Evolutionary conservation across 2,113 vertebrate genomes (phyloP), one percentile per base, ranked within the genome.

Genomic region (Sinocyclocheilus rhinocerous): DNA sequence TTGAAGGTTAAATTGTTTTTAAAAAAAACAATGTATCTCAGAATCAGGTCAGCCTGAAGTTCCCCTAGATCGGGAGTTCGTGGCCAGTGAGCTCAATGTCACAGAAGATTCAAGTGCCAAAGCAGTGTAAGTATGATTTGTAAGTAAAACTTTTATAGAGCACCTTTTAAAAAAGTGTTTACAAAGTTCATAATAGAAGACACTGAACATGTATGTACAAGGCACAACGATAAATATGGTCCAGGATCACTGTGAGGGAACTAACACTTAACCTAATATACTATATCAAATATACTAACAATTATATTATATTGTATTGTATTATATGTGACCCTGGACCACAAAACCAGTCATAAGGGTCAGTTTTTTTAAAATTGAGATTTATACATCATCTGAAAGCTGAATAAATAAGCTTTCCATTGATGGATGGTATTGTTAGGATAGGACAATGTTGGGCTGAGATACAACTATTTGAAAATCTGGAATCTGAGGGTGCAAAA

Each of bases 41-140:
- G 98, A 99, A 87, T 96, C 98, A 0, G 96, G 97, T 82, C 97
- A 98, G 91, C 96, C 97, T 67, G 94, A 95, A 81, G 92, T 94
- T 89, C 95, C 97, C 4, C 86, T 99, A 93, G 97, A 98, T 85
- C 96, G 97, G 91, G 91, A 96, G 48, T 99, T 99, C 94, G 93
- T 99, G 90, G 94, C 96, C 16, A 95, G 90, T 85, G 97, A 99
- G 91, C 92, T 99, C 84, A 97, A 96, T 77, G 83, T 97, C 69
- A 87, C 95, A 0, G 98, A 99, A 94, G 96, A 97, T 9, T 18
- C 95, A 75, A 96, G 90, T 86, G 92, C 93, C 88, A 95, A 94
- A 90, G 94, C 96, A 87, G 93, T 99, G 97, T 99, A 95, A 97
- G 97, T 81, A 24, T 83, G 13, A 48, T 42, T 82, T 69, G 4